phyloP scores from a whole-genome alignment of 2,888 invertebrate species.

The Congeria kusceri region DNA sequence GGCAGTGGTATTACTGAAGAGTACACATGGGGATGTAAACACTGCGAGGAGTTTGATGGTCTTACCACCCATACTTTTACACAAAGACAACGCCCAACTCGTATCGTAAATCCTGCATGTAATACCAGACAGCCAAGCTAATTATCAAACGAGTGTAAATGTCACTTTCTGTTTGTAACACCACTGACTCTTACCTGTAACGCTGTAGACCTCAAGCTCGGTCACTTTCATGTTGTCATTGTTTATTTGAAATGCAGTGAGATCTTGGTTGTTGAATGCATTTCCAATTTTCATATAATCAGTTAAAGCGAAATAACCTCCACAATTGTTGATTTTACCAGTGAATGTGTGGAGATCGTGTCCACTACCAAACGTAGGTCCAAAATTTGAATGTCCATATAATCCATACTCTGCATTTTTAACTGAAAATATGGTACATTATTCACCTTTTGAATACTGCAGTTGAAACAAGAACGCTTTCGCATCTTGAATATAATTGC shows the following conservation, averaged over 20 bases:
- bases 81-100: no score
- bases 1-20: no score
- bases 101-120: no score
- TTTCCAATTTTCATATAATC: constrained; percentile 21
- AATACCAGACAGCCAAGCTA: no score
- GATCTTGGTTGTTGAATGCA: constrained; percentile 26
- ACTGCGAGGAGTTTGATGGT: no score
- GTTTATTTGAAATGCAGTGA: constrained; percentile 35
- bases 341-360: constrained; percentile 46
- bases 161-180: no score
- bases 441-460: constrained; percentile 27
- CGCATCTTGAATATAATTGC: constrained; percentile 32
- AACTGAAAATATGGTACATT: constrained; percentile 42
- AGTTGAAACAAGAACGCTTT: constrained; percentile 64
- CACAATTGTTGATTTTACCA: constrained; percentile 11
- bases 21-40: no score
- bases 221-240: constrained; percentile 48
- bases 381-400: constrained; percentile 15
- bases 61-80: no score
- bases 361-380: constrained; percentile 54
- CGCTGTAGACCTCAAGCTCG: constrained; percentile 64
- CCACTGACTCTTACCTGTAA: constrained; percentile 59
- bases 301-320: constrained; percentile 31
- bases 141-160: no score
- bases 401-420: constrained; percentile 27